phyloP scores from a whole-genome alignment of 2,797 vertebrate species.

The Anguilla pacifica region DNA sequence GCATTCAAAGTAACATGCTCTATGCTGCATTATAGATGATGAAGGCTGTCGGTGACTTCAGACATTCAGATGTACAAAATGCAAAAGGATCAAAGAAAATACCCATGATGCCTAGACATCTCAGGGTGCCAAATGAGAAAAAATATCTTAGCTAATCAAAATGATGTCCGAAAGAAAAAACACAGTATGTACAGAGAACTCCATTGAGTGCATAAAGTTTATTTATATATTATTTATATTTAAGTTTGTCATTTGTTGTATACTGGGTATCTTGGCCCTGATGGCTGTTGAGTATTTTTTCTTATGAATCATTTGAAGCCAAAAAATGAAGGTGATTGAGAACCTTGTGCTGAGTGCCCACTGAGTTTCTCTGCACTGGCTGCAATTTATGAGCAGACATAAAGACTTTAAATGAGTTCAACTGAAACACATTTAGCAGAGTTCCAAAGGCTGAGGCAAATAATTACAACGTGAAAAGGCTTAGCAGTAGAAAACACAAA shows the following conservation, averaged over 20 bases:
- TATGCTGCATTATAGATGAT: background rate
- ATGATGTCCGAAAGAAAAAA: background rate
- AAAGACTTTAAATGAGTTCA: background rate
- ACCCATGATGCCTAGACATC: background rate
- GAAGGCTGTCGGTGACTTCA: background rate
- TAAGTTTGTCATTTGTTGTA: background rate
- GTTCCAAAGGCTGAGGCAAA: slow-evolving; percentile 7
- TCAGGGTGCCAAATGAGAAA: background rate
- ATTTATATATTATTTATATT: background rate
- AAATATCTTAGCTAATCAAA: background rate
- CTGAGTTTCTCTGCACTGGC: background rate
- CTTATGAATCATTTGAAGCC: background rate
- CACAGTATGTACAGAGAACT: background rate
- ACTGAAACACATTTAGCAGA: slow-evolving; percentile 10
- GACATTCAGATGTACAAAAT: background rate
- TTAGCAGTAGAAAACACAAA: background rate
- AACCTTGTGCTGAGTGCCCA: background rate
- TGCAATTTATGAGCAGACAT: background rate
- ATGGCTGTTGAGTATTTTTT: background rate
- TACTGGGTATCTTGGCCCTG: background rate
- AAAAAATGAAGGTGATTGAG: background rate
- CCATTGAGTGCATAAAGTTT: background rate
- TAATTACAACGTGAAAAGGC: background rate
- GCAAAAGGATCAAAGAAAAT: background rate
- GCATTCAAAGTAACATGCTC: background rate